Base-by-base conservation (phyloP, 1,140 invertebrate species). In the Nasonia longicornis region DNA sequence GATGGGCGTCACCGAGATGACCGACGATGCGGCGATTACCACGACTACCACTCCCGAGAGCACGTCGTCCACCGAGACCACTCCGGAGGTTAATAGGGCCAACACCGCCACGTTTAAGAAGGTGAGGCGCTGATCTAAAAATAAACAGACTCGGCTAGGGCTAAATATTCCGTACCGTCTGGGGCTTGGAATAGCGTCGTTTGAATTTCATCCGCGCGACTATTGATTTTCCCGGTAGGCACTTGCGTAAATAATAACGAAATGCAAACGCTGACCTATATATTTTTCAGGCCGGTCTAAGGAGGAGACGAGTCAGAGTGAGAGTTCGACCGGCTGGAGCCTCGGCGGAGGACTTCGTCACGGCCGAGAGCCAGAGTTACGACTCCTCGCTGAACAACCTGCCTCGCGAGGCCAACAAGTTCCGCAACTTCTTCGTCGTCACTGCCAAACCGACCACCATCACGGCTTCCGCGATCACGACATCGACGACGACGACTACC, bases 311-410 rank as follows among this genome's bases (percentile, higher is more conserved):
- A 83, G 86, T 91, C 3, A 84, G 88, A 35, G 86, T 90, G 20
- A 85, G 88, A 2, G 86, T 90, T 6, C 85, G 88, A 38, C 89
- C 89, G 58, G 77, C 85, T 1, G 14, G 48, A 16, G 14, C 75
- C 22, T n/a, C 52, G 1, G 45, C 82, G 2, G 89, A 89, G 58
- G 88, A 90, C 58, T 89, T 90, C 29, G 87, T 87, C 0, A 90
- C 87, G 1, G 87, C 89, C 0, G 90, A 91, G 76, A 89, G 88
- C 0, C 89, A 91, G 71, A 85, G 88, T 64, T 87, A 87, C 52
- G 86, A 87, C 29, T 89, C 88, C 11, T 87, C 89, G 0, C 29
- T 86, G 3, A 91, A 91, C 69, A 86, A 83, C 42, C 76, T 90
- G 77, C 79, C 85, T 45, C 85, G 85, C 31, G 85, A 87, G 42